phyloP scores from a whole-genome alignment of 2,888 invertebrate species.

The Icerya purchasi region DNA sequence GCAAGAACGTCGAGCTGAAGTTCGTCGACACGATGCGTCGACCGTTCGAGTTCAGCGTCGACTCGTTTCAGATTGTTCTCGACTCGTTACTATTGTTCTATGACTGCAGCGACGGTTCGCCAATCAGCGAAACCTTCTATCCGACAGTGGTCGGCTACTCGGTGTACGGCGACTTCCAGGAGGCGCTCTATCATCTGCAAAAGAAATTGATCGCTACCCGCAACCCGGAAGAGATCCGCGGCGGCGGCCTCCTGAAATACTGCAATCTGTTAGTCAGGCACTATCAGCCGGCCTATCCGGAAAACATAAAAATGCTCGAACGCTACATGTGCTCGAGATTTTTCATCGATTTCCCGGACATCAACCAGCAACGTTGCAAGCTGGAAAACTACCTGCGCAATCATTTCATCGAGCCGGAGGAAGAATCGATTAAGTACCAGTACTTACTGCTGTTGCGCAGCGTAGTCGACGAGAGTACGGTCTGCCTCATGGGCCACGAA shows the following conservation, averaged over 20 bases:
- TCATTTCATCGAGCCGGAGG: constrained; percentile 82
- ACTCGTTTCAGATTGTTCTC: constrained; percentile 94
- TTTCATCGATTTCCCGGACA: constrained; percentile 98
- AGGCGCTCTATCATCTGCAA: constrained; percentile 84
- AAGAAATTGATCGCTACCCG: constrained; percentile 94
- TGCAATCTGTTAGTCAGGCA: constrained; percentile 89
- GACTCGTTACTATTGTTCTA: constrained; percentile 89
- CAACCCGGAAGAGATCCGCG: constrained; percentile 95
- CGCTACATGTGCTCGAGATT: constrained; percentile 99
- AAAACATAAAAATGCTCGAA: constrained; percentile 81
- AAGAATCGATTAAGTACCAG: constrained; percentile 78
- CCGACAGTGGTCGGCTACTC: constrained; percentile 93
- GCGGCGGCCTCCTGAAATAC: constrained; percentile 94
- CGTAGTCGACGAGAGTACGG: constrained; percentile 94
- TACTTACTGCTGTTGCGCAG: constrained; percentile 87
- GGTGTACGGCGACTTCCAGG: constrained; percentile 88
- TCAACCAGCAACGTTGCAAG: constrained; percentile 80
- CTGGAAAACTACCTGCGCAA: constrained; percentile 91
- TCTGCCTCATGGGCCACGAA: constrained; percentile 98
- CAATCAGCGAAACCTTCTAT: constrained; percentile 85
- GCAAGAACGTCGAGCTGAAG: constrained; percentile 91
- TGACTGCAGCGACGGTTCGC: constrained; percentile 54
- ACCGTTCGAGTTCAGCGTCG: constrained; percentile 98
- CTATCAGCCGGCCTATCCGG: constrained; percentile 73
- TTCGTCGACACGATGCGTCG: constrained; percentile 97